These are phyloP conservation scores for Phaethon lepturus DNA, from an alignment of 2,113 vertebrate species.

Conservation along the genomic window DNA sequence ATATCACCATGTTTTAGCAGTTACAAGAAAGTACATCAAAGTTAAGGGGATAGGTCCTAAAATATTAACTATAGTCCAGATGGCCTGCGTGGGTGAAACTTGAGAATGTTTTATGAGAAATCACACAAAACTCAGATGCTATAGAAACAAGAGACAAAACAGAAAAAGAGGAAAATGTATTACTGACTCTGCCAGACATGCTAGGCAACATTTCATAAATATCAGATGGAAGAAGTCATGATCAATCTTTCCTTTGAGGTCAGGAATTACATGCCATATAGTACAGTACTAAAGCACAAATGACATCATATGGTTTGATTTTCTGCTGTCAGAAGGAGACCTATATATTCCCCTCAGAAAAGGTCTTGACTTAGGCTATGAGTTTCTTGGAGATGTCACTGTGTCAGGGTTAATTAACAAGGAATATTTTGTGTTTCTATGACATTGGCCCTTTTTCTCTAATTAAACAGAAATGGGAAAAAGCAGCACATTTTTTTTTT, in stretches of 20 bases:
- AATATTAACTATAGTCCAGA: slow-evolving; percentile 66
- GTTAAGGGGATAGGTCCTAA: slow-evolving; percentile 62
- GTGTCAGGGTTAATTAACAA: not conserved
- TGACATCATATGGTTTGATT: not conserved
- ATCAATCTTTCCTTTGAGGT: not conserved
- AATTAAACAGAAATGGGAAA: not conserved
- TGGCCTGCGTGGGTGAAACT: slow-evolving; percentile 51
- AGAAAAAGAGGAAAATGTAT: slow-evolving; percentile 54
- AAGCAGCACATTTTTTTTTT: not conserved
- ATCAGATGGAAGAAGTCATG: slow-evolving; percentile 36
- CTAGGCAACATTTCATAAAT: slow-evolving; percentile 65
- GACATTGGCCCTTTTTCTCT: not conserved
- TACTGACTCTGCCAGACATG: slow-evolving; percentile 61
- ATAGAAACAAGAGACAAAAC: slow-evolving; percentile 68
- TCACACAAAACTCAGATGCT: slow-evolving; percentile 62
- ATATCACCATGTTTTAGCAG: slow-evolving; percentile 51
- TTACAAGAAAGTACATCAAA: slow-evolving; percentile 66
- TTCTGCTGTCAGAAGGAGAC: not conserved
- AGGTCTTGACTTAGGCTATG: not conserved
- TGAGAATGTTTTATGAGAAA: slow-evolving; percentile 67
- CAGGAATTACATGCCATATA: not conserved
- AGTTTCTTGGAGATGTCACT: not conserved
- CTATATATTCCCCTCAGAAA: not conserved
- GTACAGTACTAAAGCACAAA: not conserved
- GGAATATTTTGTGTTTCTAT: not conserved